Percentiles rank a stretch among this genome's conserved stretches.
These are phyloP conservation scores for Muntiacus muntjak DNA, from an alignment of 2,113 vertebrate genomes.

Conservation along the genomic window DNA sequence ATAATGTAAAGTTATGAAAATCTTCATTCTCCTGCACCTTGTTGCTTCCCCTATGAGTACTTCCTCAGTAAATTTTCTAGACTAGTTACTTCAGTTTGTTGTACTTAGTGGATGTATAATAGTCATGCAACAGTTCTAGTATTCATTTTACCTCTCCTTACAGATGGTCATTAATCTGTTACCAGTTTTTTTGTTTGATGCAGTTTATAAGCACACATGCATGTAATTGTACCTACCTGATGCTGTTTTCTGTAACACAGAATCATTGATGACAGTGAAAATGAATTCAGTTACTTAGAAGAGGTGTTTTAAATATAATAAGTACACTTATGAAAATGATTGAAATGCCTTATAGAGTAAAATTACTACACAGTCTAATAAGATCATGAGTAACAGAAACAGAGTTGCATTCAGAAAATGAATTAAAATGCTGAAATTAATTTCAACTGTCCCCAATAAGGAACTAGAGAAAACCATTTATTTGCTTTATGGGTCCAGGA, in stretches of 20 bases:
- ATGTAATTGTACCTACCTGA: not conserved
- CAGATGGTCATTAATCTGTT: not conserved
- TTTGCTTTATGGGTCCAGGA: not conserved
- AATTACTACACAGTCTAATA: not conserved
- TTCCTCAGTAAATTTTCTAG: not conserved
- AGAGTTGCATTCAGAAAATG: not conserved
- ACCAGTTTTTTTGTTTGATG: not conserved
- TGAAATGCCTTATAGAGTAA: not conserved
- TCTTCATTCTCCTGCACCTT: rapidly evolving
- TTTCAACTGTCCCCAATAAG: not conserved
- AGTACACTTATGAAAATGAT: not conserved
- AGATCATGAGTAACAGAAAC: not conserved
- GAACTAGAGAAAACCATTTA: not conserved
- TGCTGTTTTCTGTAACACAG: not conserved
- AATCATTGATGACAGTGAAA: not conserved
- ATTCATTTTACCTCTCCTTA: not conserved
- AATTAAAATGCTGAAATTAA: not conserved
- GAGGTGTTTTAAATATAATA: not conserved
- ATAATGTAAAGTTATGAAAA: not conserved
- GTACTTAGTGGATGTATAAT: not conserved
- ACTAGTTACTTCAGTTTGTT: not conserved
- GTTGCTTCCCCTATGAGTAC: not conserved
- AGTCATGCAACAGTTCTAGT: not conserved
- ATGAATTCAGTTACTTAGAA: not conserved
- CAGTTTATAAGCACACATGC: not conserved